Evolutionary conservation across 2,888 invertebrate species (phyloP).

Genomic region (Nymphalis polychloros): DNA sequence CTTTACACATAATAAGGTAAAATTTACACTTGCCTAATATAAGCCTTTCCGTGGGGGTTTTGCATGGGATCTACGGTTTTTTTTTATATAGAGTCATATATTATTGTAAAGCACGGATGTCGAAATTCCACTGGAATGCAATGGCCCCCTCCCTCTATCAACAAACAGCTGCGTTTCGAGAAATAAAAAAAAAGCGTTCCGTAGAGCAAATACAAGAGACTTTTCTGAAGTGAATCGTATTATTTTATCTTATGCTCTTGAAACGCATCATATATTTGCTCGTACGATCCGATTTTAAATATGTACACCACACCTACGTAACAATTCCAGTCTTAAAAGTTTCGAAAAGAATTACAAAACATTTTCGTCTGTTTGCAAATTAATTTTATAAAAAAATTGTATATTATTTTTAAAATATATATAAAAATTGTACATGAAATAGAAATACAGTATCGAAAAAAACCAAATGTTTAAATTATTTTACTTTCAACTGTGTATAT

Average conservation of each 20-base stretch:
- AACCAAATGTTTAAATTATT: neutral
- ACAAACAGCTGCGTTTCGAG: constrained; percentile 57
- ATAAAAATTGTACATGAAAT: constrained; percentile 7
- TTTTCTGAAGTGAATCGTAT: neutral
- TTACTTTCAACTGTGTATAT: neutral
- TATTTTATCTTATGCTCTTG: neutral
- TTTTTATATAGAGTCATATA: constrained; percentile 8
- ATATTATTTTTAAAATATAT: neutral
- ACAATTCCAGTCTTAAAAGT: constrained; percentile 11
- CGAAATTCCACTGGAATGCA: constrained; percentile 35
- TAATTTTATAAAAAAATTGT: neutral
- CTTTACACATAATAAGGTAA: constrained; percentile 37
- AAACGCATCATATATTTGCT: constrained; percentile 3
- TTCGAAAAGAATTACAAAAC: neutral
- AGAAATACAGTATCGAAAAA: neutral
- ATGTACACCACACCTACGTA: constrained; percentile 1
- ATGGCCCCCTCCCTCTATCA: constrained; percentile 64
- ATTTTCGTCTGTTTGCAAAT: neutral
- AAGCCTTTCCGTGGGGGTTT: neutral
- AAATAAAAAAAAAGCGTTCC: constrained; percentile 30
- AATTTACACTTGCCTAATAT: neutral
- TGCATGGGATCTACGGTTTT: neutral
- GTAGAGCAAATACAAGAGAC: constrained; percentile 19
- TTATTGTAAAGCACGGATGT: constrained; percentile 25
- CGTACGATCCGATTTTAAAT: neutral